Evolutionary conservation across 2,113 vertebrate genomes (phyloP), one percentile per base, ranked within the genome.

Genomic region (Octodon degus): DNA sequence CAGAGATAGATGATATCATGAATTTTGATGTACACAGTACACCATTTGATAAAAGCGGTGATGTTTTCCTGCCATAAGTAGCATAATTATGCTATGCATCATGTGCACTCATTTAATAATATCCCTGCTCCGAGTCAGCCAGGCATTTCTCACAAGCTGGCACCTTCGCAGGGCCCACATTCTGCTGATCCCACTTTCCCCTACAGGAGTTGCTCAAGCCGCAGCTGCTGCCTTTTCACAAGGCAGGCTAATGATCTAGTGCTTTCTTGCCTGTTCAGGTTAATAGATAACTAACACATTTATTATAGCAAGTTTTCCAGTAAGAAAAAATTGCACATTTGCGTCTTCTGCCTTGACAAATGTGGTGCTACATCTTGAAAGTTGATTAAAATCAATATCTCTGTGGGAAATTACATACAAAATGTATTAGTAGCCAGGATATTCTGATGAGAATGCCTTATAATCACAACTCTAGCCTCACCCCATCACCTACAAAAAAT

Each of bases 251-350:
- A 93, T 40, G 83, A 98, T 90, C 70, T 95, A 92, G 47, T 87
- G 47, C 96, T 97, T 97, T 95, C 96, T 95, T 95, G 86, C 89
- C 70, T 86, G 74, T 95, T 95, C 62, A 92, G 82, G 76, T 96
- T 97, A 96, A 97, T 93, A 96, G 90, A 95, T 83, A 98, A 97
- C 92, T 89, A 95, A 96, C 97, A 89, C 89, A 91, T 82, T 97
- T 67, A 19, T 96, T 93, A 96, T 81, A 97, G 30, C 60, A 79
- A 95, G 87, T 97, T 95, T 93, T 82, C 82, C 25, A 88, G n/a
- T 80, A 95, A 70, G 68, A 97, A 96, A 91, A 93, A 97, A 74
- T 62, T 81, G 53, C 43, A 85, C 94, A 27, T 93, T 95, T 97
- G 91, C 74, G 87, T 94, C 90, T 89, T 98, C 91, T 90, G 43